Conservation (phyloP, 2,797 vertebrate genomes). For the Alfaro cultratus region DNA sequence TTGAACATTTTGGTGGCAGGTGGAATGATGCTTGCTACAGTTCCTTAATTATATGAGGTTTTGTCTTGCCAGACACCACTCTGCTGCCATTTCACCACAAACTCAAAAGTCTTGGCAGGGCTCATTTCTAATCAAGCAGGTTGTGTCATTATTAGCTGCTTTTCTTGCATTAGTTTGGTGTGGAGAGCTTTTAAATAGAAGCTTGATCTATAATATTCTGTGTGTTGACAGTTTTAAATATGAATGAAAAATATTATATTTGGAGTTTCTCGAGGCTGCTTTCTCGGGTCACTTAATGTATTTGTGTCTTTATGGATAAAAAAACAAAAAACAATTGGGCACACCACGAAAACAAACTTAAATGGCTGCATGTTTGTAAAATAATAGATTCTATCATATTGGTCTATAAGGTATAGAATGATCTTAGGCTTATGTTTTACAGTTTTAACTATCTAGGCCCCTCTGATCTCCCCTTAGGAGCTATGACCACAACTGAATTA, state of each 20-base stretch:
- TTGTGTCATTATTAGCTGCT: neutral
- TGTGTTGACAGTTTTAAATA: neutral
- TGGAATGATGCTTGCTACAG: neutral
- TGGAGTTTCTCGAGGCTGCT: neutral
- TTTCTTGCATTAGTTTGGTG: slow-evolving; percentile 1
- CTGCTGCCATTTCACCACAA: neutral
- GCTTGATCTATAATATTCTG: neutral
- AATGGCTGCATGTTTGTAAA: neutral
- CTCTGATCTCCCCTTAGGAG: neutral
- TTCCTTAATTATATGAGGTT: neutral
- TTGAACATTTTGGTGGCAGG: neutral
- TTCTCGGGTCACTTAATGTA: neutral
- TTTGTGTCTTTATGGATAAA: neutral
- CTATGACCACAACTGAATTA: neutral
- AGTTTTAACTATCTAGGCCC: neutral
- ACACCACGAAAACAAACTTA: neutral
- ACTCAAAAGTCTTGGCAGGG: neutral
- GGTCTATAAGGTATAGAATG: neutral
- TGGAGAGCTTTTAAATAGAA: neutral
- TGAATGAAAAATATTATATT: neutral
- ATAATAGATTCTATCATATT: neutral
- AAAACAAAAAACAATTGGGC: too few species aligned
- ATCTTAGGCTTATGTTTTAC: neutral
- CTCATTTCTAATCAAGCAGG: neutral
- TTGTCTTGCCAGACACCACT: neutral